Percentiles rank a stretch among this genome's conserved stretches.
Conservation (phyloP, 92 coral and sea anemone genomes). For the Desmophyllum pertusum region DNA sequence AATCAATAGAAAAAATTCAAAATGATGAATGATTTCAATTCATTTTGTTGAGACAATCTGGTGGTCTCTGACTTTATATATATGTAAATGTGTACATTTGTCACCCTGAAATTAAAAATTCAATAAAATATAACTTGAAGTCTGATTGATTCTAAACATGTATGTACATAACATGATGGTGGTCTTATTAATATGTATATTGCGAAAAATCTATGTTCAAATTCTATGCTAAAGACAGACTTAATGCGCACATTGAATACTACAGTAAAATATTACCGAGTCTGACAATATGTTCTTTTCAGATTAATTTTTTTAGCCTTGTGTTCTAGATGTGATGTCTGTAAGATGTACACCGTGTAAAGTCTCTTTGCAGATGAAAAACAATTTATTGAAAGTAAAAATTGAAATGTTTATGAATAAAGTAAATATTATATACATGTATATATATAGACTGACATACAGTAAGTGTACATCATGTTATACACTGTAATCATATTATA, state of each 20-base stretch:
- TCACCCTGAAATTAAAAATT: neutral
- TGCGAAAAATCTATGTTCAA: neutral
- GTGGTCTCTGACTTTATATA: neutral
- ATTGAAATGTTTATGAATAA: slow-evolving; percentile 34
- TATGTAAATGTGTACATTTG: neutral
- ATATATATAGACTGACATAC: too few relatives aligned
- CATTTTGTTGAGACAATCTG: neutral
- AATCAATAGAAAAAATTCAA: neutral
- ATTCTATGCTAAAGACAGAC: neutral
- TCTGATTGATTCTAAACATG: neutral
- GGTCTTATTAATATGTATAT: neutral
- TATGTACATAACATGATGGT: neutral
- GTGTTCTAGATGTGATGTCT: too few relatives aligned
- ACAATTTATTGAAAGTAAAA: neutral
- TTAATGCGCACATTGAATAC: neutral
- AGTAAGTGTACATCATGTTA: too few relatives aligned
- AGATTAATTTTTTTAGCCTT: neutral
- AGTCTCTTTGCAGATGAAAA: neutral
- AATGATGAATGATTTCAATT: neutral
- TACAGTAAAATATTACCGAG: neutral
- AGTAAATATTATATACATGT: neutral
- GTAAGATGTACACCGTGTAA: neutral
- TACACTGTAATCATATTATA: too few relatives aligned
- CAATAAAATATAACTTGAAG: neutral
- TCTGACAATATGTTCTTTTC: neutral